These are phyloP conservation scores for Pardalotus punctatus DNA, from an alignment of 2,113 vertebrate species.

Conservation along the genomic window DNA sequence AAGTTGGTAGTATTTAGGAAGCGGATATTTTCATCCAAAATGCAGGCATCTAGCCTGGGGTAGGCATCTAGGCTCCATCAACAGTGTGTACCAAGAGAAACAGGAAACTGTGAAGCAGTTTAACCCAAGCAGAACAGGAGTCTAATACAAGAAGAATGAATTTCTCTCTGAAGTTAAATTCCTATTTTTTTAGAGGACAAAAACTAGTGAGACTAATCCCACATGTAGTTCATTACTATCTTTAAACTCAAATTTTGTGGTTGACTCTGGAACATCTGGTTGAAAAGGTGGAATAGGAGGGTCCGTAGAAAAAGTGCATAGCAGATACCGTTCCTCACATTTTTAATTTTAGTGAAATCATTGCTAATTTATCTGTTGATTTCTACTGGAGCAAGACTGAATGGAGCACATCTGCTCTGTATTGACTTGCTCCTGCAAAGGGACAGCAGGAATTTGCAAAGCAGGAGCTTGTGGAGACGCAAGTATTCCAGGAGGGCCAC, in stretches of 20 bases:
- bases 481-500: not conserved
- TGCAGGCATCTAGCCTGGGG: not conserved
- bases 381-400: not conserved
- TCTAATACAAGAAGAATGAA: not conserved
- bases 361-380: not conserved
- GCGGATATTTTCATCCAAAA: not conserved
- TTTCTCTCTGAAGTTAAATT: not conserved
- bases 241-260: not conserved
- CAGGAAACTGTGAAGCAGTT: not conserved
- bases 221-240: not conserved
- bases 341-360: not conserved
- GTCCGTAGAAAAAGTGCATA: not conserved
- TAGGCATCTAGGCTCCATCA: not conserved
- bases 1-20: not conserved
- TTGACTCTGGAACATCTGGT: not conserved
- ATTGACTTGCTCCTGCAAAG: not conserved
- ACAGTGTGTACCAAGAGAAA: not conserved
- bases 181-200: not conserved
- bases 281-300: not conserved
- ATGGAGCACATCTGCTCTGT: accelerated
- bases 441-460: not conserved
- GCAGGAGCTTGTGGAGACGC: not conserved
- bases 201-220: not conserved
- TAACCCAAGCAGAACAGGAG: not conserved
- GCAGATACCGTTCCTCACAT: not conserved